These are phyloP conservation scores for Amiota minor DNA, from an alignment of 2,888 invertebrate genomes.

Conservation along the genomic window DNA sequence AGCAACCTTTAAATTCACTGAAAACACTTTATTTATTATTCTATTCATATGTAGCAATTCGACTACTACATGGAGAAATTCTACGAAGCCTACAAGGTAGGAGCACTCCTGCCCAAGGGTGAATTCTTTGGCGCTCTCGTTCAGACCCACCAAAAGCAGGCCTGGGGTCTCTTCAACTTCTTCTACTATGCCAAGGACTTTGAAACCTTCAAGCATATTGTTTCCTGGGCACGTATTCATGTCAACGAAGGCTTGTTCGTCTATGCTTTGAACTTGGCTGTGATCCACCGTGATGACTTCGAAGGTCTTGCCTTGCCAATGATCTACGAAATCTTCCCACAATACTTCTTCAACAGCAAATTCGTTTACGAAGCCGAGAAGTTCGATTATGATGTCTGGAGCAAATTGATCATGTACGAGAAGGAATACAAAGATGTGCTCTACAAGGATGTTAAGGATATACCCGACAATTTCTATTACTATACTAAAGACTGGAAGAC, in stretches of 20 bases:
- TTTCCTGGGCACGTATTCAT: slow-evolving; percentile 79
- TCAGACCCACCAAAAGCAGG: slow-evolving; percentile 75
- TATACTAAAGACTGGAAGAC: slow-evolving; percentile 67
- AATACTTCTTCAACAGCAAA: slow-evolving; percentile 83
- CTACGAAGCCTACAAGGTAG: slow-evolving; percentile 60
- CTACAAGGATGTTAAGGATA: slow-evolving; percentile 58
- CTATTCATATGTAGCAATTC: slow-evolving; percentile 47
- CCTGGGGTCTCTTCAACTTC: slow-evolving; percentile 78
- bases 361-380: slow-evolving; percentile 80
- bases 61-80: slow-evolving; percentile 63
- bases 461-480: slow-evolving; percentile 54
- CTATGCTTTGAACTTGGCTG: slow-evolving; percentile 80
- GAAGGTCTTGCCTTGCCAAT: slow-evolving; percentile 81
- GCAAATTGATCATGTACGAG: slow-evolving; percentile 64
- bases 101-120: slow-evolving; percentile 76
- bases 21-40: background rate
- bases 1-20: no score
- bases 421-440: slow-evolving; percentile 73
- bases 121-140: slow-evolving; percentile 76
- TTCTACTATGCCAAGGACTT: slow-evolving; percentile 82
- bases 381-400: slow-evolving; percentile 71
- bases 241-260: slow-evolving; percentile 84
- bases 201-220: slow-evolving; percentile 80
- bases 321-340: slow-evolving; percentile 85
- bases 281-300: slow-evolving; percentile 81